Base-by-base conservation (phyloP, 2,888 invertebrate genomes). In the Coleophora deauratella region DNA sequence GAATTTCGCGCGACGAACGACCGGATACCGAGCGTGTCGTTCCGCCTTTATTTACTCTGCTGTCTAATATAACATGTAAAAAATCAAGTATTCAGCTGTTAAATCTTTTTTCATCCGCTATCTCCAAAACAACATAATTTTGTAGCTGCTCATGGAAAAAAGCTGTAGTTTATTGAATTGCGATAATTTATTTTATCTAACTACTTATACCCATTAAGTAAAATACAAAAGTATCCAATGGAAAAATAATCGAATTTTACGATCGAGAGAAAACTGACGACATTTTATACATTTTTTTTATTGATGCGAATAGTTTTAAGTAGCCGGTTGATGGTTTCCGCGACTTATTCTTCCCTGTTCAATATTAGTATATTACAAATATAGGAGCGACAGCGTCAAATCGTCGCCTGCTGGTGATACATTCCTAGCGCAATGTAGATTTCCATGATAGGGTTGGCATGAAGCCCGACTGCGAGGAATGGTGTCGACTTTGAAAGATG, bases 1-100 rank as follows among this genome's bases (percentile, higher is more conserved):
- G 77, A 69, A 79, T 77, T 75, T 75, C 63, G 72, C 76, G 68
- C 72, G 66, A 57, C 59, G 61, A 6, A 50, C 53, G 51, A 41
- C 46, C 49, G 12, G 13, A 33, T 13, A 9, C 33, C 3, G 13
- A 12, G 13, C 33, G 33, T 8, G 33, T 12, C 33, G 2, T 12
- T 33, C 33, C 33, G 9, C 12, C 33, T 33, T 12, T 12, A 12
- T n/a, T 12, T 33, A 8, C 11, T n/a, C 2, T 33, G 12, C 33
- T 8, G 33, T 33, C 33, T 6, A 12, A 8, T 9, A 31, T 11
- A 31, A 11, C n/a, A n/a, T n/a, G n/a, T n/a, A n/a, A n/a, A n/a
- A n/a, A n/a, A n/a, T n/a, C n/a, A n/a, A n/a, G n/a, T n/a, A n/a
- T n/a, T n/a, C n/a, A n/a, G n/a, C n/a, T n/a, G n/a, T n/a, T n/a